Conservation (phyloP, 2,888 invertebrate genomes). For the Hipparchia semele region DNA sequence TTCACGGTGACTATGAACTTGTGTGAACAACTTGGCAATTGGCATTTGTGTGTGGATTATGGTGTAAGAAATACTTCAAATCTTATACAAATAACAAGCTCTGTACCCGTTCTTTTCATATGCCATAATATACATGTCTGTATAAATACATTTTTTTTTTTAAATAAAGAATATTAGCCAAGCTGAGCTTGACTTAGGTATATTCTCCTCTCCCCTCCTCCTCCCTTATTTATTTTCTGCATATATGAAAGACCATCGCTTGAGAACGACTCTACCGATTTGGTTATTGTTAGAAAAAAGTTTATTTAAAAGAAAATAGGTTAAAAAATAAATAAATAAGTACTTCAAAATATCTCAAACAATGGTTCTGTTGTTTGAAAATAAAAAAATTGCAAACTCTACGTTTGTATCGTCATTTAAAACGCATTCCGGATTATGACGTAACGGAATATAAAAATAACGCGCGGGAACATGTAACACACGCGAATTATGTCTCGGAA, state of each 20-base stretch:
- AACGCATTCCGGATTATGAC: constrained; percentile 18
- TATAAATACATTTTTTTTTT: too few species aligned
- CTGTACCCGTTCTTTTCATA: not conserved
- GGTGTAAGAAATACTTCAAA: not conserved
- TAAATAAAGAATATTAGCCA: too few species aligned
- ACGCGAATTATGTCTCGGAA: constrained; percentile 34
- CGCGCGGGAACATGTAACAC: constrained; percentile 15
- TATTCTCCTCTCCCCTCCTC: too few species aligned
- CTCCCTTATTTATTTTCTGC: too few species aligned
- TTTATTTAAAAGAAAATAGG: too few species aligned
- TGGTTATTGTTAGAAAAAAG: too few species aligned
- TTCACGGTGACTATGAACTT: constrained; percentile 19
- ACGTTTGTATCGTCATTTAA: constrained; percentile 7
- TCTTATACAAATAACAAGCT: constrained; percentile 7
- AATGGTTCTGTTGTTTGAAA: too few species aligned
- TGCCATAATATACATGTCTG: not conserved
- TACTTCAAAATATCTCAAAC: too few species aligned
- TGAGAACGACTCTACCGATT: too few species aligned
- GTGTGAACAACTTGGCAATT: not conserved
- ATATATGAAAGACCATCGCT: too few species aligned
- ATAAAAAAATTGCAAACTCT: not conserved
- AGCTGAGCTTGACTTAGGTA: too few species aligned
- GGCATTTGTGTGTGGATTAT: not conserved
- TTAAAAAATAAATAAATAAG: too few species aligned
- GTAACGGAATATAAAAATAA: constrained; percentile 28